phyloP scores from a whole-genome alignment of 2,797 vertebrate species.

The Spinus pinus region DNA sequence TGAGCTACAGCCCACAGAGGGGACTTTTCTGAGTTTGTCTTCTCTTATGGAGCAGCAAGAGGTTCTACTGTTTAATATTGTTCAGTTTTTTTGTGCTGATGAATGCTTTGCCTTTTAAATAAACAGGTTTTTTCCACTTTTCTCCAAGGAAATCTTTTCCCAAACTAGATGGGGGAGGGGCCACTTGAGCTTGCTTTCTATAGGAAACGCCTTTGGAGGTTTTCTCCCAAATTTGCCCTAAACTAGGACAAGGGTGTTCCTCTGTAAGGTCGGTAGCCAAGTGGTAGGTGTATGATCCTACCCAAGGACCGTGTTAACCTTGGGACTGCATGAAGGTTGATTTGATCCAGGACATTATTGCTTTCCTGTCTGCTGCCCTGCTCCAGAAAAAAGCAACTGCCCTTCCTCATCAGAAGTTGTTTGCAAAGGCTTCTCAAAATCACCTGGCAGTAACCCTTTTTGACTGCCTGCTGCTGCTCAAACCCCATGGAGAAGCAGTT shows the following conservation, averaged over 20 bases:
- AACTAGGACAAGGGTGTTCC: neutral
- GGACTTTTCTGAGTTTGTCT: neutral
- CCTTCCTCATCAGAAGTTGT: neutral
- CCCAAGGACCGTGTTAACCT: neutral
- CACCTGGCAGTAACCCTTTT: neutral
- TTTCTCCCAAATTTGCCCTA: neutral
- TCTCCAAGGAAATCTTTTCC: neutral
- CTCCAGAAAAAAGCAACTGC: neutral
- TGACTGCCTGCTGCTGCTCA: neutral
- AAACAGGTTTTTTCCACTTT: neutral
- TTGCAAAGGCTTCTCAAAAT: neutral
- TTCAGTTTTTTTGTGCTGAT: neutral
- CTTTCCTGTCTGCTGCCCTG: neutral
- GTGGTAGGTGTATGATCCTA: neutral
- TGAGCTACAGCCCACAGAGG: rapidly evolving
- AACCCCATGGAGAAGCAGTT: neutral
- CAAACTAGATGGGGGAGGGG: neutral
- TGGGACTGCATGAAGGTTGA: neutral
- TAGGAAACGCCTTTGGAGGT: neutral
- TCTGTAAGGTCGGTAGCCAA: neutral
- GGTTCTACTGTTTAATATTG: neutral
- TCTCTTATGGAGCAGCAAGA: neutral
- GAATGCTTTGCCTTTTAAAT: neutral
- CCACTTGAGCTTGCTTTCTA: neutral
- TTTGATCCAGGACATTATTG: neutral